Evolutionary conservation across 2,888 invertebrate genomes (phyloP).

Genomic region (Spilosoma lubricipeda): DNA sequence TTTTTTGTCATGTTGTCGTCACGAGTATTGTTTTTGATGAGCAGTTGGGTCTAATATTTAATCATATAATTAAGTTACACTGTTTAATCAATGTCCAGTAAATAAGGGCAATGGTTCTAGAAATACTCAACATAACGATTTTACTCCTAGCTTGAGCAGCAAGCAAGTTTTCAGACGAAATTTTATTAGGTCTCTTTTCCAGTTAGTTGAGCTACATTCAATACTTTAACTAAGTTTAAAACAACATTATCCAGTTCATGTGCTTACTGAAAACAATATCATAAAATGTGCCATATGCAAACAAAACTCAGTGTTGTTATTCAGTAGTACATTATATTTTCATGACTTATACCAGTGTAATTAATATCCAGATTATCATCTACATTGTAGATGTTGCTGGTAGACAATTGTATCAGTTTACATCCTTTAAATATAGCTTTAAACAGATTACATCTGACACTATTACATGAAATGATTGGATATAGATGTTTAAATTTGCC

Average conservation of each 20-base stretch:
- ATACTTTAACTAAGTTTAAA: background rate
- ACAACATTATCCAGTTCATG: background rate
- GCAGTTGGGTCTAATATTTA: constrained; percentile 8
- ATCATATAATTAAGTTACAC: background rate
- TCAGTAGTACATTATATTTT: constrained; percentile 1
- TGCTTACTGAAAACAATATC: constrained; percentile 1
- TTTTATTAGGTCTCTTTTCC: background rate
- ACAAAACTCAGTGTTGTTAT: constrained; percentile 6
- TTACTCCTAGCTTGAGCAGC: background rate
- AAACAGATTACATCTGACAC: background rate
- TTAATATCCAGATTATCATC: background rate
- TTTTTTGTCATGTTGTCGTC: constrained; percentile 30
- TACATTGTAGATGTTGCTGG: background rate
- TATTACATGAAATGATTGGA: background rate
- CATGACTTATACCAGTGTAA: background rate
- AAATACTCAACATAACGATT: background rate
- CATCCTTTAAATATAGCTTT: background rate
- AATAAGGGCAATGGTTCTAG: background rate
- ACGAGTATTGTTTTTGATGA: constrained; percentile 4
- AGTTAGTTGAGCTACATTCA: background rate
- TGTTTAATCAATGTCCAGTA: constrained; percentile 11
- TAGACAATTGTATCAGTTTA: background rate
- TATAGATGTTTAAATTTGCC: background rate
- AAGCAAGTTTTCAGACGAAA: background rate
- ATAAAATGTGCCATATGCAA: constrained; percentile 12